Evolutionary conservation across 2,113 vertebrate genomes (phyloP).

Genomic region (Bungarus multicinctus): DNA sequence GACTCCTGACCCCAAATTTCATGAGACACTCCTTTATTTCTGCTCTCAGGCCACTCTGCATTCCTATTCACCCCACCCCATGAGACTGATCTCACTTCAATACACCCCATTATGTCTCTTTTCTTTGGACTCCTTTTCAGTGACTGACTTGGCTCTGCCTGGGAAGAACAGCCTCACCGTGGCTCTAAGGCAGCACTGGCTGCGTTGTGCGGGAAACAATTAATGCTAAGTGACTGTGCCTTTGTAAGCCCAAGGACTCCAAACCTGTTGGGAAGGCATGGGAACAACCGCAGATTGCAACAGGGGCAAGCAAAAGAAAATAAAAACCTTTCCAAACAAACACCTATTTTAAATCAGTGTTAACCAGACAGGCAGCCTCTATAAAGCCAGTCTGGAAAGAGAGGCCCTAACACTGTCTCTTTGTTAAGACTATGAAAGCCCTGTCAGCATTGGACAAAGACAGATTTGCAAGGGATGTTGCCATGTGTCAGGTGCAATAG

Average conservation of each 20-base stretch:
- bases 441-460: background rate
- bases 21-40: conserved; percentile 2
- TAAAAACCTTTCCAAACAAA: conserved; percentile 30
- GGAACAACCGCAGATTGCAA: conserved; percentile 49
- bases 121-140: background rate
- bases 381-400: conserved; percentile 30
- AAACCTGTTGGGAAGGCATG: conserved; percentile 27
- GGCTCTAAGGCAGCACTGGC: background rate
- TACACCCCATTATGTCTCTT: background rate
- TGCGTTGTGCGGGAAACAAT: conserved; percentile 6
- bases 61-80: background rate
- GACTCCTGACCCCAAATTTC: conserved; percentile 20
- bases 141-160: background rate
- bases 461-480: background rate
- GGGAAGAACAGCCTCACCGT: background rate
- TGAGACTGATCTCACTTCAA: background rate
- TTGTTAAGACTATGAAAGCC: background rate
- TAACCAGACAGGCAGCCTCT: conserved; percentile 45
- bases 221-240: conserved; percentile 60
- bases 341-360: conserved; percentile 35
- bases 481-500: conserved; percentile 4
- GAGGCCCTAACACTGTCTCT: background rate
- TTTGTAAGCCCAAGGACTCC: conserved; percentile 40
- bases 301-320: conserved; percentile 3
- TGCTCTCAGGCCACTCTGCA: background rate